phyloP scores from a whole-genome alignment of 2,888 invertebrate genomes.

The Zaprionus lineosus region DNA sequence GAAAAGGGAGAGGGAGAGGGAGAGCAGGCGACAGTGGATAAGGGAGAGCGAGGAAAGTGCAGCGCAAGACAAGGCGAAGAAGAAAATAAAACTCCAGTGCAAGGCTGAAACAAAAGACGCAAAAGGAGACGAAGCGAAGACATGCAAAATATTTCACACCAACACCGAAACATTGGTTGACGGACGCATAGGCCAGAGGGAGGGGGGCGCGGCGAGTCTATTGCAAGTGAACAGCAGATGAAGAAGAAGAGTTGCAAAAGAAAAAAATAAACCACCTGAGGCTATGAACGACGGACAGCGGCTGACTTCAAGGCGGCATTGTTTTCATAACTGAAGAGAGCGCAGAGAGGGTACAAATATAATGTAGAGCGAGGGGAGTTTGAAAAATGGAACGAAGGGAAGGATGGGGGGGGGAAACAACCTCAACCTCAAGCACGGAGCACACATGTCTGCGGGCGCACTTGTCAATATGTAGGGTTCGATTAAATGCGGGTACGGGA shows the following conservation, averaged over 20 bases:
- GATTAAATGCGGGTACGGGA: conserved; percentile 41
- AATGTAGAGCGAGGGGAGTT: too few species aligned
- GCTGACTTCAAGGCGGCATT: conserved; percentile 57
- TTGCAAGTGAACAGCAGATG: neutral
- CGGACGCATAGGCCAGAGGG: too few species aligned
- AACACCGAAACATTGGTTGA: too few species aligned
- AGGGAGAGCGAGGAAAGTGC: neutral
- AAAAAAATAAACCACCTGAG: conserved; percentile 63
- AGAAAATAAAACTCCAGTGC: conserved; percentile 24
- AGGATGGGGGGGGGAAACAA: neutral
- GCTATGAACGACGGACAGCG: conserved; percentile 40
- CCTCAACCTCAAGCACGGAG: too few species aligned
- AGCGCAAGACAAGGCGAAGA: conserved; percentile 4
- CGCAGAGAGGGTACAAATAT: too few species aligned
- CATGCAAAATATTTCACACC: conserved; percentile 55
- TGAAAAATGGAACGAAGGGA: neutral
- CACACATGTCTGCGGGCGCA: conserved; percentile 50
- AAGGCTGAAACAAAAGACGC: conserved; percentile 48
- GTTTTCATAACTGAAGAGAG: conserved; percentile 39
- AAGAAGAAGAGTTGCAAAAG: neutral
- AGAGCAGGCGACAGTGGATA: neutral
- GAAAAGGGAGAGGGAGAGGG: neutral
- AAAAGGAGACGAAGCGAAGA: conserved; percentile 24
- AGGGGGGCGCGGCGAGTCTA: neutral
- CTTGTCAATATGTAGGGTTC: conserved; percentile 55